A percentile compares a stretch with the other conserved stretches of the same genome.
phyloP scores from a whole-genome alignment of 2,797 vertebrate species.

The Melanotaenia parkinsoni region DNA sequence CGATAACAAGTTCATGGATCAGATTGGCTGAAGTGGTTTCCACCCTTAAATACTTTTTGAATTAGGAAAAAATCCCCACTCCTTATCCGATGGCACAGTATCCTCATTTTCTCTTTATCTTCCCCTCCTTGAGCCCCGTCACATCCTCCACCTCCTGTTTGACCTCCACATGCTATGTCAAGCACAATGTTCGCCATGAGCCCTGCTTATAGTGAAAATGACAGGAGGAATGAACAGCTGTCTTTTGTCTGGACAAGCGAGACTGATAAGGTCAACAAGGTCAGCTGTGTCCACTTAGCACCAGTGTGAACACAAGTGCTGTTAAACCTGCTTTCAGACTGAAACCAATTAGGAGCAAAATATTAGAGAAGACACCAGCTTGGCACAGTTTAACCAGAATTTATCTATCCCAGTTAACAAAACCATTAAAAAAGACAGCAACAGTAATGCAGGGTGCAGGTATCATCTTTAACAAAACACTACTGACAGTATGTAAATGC shows the following conservation, averaged over 20 bases:
- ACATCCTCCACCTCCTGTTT: constrained; percentile 7
- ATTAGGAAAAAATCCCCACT: neutral
- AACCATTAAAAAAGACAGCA: neutral
- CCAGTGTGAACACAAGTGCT: neutral
- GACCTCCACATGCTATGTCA: constrained; percentile 26
- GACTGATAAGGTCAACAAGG: constrained; percentile 34
- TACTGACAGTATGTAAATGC: neutral
- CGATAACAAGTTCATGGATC: constrained; percentile 22
- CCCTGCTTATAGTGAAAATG: constrained; percentile 39
- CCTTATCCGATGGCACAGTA: neutral
- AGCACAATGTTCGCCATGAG: constrained; percentile 18
- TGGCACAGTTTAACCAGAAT: neutral
- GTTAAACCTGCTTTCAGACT: constrained; percentile 11
- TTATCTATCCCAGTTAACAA: neutral
- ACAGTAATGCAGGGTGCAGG: neutral
- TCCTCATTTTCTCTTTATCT: constrained; percentile 9
- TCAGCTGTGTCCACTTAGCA: constrained; percentile 1
- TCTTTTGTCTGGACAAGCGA: constrained; percentile 17
- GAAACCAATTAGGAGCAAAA: neutral
- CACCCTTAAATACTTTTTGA: constrained; percentile 1
- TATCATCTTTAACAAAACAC: neutral
- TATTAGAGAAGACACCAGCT: neutral
- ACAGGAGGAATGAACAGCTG: constrained; percentile 28
- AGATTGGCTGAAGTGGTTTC: neutral
- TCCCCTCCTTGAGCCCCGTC: neutral